These are phyloP conservation scores for Muscicapa striata DNA, from an alignment of 2,797 vertebrate species.

Conservation along the genomic window DNA sequence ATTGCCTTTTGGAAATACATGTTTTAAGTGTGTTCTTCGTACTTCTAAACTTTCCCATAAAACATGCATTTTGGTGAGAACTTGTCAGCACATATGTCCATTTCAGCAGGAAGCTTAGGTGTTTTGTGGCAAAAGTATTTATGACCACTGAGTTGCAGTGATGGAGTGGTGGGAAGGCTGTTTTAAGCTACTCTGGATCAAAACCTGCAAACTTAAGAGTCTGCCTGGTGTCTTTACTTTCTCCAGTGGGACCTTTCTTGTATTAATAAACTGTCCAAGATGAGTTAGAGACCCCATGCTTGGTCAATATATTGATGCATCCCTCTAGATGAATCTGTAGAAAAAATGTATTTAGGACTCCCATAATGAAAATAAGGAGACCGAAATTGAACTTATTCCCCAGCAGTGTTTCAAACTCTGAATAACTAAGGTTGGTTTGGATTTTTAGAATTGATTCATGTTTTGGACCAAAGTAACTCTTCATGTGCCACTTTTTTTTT, in stretches of 20 bases:
- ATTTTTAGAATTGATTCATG: conserved; percentile 18
- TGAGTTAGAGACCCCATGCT: background rate
- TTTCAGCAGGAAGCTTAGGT: background rate
- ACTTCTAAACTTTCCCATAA: background rate
- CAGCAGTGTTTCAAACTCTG: background rate
- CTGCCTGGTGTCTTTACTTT: background rate
- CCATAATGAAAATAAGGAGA: background rate
- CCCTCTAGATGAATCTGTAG: background rate
- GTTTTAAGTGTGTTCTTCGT: background rate
- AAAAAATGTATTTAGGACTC: background rate
- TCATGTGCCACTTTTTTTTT: background rate
- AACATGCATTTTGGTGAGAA: background rate
- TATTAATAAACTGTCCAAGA: background rate
- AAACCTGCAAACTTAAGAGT: background rate
- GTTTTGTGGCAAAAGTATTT: background rate
- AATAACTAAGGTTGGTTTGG: background rate
- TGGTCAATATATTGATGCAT: background rate
- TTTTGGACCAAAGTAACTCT: conserved; percentile 16
- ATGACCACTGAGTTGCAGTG: background rate
- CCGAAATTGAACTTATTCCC: background rate
- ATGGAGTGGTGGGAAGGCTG: background rate
- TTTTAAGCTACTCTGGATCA: background rate
- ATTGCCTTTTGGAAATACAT: background rate
- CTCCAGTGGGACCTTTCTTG: background rate
- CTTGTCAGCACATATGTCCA: background rate